phyloP scores from a whole-genome alignment of 92 coral and sea anemone species.

The Palythoa caribaeorum region DNA sequence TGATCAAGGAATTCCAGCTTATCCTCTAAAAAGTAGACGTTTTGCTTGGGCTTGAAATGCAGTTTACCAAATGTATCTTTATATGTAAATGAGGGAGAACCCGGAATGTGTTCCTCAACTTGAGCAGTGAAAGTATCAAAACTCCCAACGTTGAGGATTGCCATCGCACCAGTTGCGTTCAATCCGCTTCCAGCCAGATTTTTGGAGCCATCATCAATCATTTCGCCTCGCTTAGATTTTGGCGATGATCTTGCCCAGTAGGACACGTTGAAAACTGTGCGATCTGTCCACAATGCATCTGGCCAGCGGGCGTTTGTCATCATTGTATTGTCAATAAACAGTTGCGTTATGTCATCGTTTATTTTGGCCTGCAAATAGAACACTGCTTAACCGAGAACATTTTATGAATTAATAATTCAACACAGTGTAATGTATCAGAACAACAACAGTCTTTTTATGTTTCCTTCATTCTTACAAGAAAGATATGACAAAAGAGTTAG shows the following conservation, averaged over 20 bases:
- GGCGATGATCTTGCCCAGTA: conserved; percentile 79
- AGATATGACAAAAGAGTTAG: not conserved
- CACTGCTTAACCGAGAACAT: no score
- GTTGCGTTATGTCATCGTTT: conserved; percentile 69
- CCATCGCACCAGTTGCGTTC: conserved; percentile 79
- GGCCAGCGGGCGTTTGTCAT: conserved; percentile 95
- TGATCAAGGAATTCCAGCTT: conserved; percentile 63
- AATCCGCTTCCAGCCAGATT: conserved; percentile 80
- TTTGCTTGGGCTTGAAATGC: conserved; percentile 56
- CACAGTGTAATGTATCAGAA: no score
- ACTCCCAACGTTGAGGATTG: conserved; percentile 79
- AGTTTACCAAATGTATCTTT: conserved; percentile 62
- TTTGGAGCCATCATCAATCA: conserved; percentile 74
- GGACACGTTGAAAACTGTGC: conserved; percentile 68
- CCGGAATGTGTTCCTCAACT: conserved; percentile 63
- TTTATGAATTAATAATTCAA: no score
- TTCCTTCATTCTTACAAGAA: not conserved
- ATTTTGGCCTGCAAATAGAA: conserved; percentile 44
- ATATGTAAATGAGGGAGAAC: conserved; percentile 54
- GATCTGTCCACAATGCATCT: conserved; percentile 80
- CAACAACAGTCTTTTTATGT: no score
- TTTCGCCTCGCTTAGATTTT: conserved; percentile 59
- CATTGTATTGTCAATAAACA: conserved; percentile 69
- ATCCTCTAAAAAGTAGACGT: conserved; percentile 75
- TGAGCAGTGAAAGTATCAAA: conserved; percentile 78